A percentile compares a stretch with the other conserved stretches of the same genome.
These are phyloP conservation scores for Lepus timidus DNA, from an alignment of 2,113 vertebrate genomes.

Conservation along the genomic window DNA sequence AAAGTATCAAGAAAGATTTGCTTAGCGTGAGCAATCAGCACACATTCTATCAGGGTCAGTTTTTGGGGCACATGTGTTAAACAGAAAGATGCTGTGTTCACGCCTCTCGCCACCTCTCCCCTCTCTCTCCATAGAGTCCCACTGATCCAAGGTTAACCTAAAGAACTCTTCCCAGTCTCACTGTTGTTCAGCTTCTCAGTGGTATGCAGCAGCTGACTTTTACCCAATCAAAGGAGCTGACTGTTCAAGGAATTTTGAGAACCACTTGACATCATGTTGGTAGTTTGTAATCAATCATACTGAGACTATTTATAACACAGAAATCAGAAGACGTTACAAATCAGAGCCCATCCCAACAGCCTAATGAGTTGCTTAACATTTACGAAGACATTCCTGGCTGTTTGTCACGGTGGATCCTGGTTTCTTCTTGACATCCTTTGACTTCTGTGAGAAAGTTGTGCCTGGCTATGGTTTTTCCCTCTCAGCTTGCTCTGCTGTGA, in stretches of 20 bases:
- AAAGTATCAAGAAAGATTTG: background rate
- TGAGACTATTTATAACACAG: background rate
- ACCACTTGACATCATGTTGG: background rate
- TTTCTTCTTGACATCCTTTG: background rate
- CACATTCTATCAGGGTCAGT: background rate
- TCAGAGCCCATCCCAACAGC: rapidly evolving
- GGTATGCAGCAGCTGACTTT: background rate
- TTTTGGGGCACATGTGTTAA: background rate
- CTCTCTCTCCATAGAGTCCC: background rate
- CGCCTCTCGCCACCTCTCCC: rapidly evolving
- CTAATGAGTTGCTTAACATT: background rate
- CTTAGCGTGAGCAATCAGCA: background rate
- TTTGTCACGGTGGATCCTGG: background rate
- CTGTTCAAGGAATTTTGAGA: background rate
- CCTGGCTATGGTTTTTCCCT: background rate
- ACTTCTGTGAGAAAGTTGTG: background rate
- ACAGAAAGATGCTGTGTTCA: background rate
- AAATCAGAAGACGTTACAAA: background rate
- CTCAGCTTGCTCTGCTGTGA: background rate
- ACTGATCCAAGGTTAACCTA: background rate
- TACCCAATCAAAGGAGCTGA: background rate
- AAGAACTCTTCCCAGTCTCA: background rate
- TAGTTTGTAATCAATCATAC: background rate
- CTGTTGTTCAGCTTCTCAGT: background rate
- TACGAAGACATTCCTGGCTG: background rate